Conservation (phyloP, 53 echinoderm and acorn worm species). For the Stichopus horrens region DNA sequence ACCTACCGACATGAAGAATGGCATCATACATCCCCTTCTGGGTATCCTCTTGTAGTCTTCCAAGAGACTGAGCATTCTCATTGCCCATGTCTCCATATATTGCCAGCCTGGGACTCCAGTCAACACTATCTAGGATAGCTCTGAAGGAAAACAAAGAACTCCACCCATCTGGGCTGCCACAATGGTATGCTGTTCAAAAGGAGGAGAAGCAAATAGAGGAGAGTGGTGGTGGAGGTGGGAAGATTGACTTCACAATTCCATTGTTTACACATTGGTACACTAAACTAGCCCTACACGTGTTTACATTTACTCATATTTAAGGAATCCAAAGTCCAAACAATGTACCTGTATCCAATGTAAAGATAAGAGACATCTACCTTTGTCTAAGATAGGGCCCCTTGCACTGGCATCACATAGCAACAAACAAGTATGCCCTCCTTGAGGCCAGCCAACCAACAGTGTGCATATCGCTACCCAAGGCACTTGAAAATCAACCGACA, state of each 20-base stretch:
- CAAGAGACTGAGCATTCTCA: conserved; percentile 73
- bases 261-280: too few species aligned
- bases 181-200: conserved; percentile 64
- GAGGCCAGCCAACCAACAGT: too few species aligned
- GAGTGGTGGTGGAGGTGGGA: neutral
- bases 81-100: conserved; percentile 84
- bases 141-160: conserved; percentile 67
- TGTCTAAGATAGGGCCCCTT: too few species aligned
- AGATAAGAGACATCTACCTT: too few species aligned
- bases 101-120: conserved; percentile 73
- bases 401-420: too few species aligned
- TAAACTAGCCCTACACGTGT: too few species aligned
- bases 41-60: conserved; percentile 62
- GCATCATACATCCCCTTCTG: conserved; percentile 68
- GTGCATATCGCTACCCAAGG: too few species aligned
- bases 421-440: too few species aligned
- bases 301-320: too few species aligned
- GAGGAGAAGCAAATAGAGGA: neutral
- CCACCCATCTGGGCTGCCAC: conserved; percentile 82
- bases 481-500: too few species aligned
- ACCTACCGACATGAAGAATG: conserved; percentile 69
- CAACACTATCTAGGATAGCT: conserved; percentile 47
- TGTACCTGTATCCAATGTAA: too few species aligned
- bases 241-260: neutral
- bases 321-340: too few species aligned